Percentiles rank a stretch among this genome's conserved stretches.
phyloP scores from a whole-genome alignment of 2,797 vertebrate genomes.

The Spinus olivaceus region DNA sequence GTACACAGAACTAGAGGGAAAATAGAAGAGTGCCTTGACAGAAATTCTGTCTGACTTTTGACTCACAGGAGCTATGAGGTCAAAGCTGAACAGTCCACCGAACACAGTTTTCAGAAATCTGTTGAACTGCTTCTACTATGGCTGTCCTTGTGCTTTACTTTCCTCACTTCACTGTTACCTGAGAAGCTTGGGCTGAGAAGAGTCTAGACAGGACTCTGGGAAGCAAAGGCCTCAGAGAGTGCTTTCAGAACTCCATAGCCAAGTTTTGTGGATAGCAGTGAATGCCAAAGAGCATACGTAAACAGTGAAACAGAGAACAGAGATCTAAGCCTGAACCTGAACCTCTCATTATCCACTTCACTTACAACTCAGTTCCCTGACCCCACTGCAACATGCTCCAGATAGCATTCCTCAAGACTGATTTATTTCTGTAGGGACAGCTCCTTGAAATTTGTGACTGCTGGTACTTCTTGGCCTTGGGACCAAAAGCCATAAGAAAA shows the following conservation, averaged over 20 bases:
- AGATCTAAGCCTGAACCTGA: neutral
- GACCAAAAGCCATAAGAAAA: neutral
- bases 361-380: neutral
- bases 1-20: neutral
- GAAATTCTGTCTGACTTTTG: neutral
- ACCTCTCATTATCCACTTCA: neutral
- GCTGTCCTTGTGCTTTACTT: neutral
- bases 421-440: neutral
- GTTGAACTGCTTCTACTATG: neutral
- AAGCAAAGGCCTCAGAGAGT: neutral
- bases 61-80: neutral
- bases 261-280: neutral
- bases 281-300: neutral
- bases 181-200: neutral
- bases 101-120: neutral
- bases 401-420: neutral
- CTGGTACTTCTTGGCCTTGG: neutral
- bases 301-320: neutral
- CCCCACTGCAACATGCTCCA: neutral
- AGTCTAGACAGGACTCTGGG: neutral
- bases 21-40: neutral
- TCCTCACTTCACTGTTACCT: neutral
- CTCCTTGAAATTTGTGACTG: neutral
- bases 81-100: neutral
- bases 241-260: neutral